Base-by-base conservation (phyloP, 2,113 vertebrate genomes). In the Electrona antarctica region DNA sequence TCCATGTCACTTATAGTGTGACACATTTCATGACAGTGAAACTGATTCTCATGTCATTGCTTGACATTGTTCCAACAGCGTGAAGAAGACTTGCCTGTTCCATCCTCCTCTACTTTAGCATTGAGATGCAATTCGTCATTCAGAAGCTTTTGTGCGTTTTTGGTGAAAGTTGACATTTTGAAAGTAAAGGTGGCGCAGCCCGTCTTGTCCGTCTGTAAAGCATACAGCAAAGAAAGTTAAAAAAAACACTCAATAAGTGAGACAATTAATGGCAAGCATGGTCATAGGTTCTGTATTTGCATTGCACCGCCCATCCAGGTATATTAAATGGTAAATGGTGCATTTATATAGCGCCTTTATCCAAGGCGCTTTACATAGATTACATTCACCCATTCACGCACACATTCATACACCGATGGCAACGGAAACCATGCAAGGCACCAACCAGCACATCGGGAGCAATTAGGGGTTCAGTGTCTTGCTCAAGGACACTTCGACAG, bases 171-270 rank as follows among this genome's bases (percentile, higher is more conserved):
- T 46, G 84, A 78, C 73, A 86, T 67, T 0, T 45, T 3, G 46
- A 90, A 0, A 15, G 13, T 65, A 59, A 89, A 84, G 1, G 47
- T 67, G 51, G 76, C 79, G 11, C 90, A 92, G 51, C 91, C 91
- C 0, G 1, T 60, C 4, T 69, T 77, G 7, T 77, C 72, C 0
- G 70, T 54, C 90, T 92, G 33, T 41, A 41, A 4, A 41, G 33
- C 33, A 41, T 41, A 41, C 33, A 41, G 2, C 8, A 68, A 67
- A 15, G 1, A 58, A 13, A 48, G 11, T 57, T 8, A 41, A 60
- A 33, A 41, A 60, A 10, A 10, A 60, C 21, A 10, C 11, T n/a
- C 21, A 56, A 1, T 15, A 5, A 14, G 29, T 33, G 2, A 33
- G 29, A 33, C 29, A 33, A 33, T 33, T 14, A 56, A 15, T 1